Percentiles rank a stretch among this genome's conserved stretches.
Evolutionary conservation across 2,888 invertebrate genomes (phyloP).

Genomic region (Morpho deidamia): DNA sequence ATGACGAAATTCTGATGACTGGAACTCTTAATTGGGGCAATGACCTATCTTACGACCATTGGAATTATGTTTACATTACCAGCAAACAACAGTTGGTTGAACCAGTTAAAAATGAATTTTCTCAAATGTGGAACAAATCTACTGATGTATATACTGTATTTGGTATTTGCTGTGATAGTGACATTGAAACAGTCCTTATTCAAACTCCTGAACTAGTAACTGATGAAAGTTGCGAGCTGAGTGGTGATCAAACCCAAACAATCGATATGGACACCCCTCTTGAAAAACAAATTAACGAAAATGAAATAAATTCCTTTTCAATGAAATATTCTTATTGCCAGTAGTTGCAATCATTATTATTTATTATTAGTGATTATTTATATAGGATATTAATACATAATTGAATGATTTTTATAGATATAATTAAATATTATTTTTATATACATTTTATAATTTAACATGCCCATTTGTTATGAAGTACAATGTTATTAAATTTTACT

Average conservation of each 20-base stretch:
- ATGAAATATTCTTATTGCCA: conserved; percentile 2
- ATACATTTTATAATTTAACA: conserved; percentile 7
- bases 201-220: conserved; percentile 25
- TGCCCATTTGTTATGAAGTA: neutral
- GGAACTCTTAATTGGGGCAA: conserved; percentile 89
- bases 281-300: conserved; percentile 40
- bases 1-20: conserved; percentile 79
- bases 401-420: neutral
- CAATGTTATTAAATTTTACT: neutral
- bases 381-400: too few relatives aligned
- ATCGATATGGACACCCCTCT: conserved; percentile 13
- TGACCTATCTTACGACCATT: conserved; percentile 83
- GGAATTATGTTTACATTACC: conserved; percentile 84
- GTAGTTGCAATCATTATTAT: neutral
- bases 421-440: neutral
- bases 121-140: conserved; percentile 75
- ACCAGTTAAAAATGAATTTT: conserved; percentile 78
- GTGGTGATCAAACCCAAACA: conserved; percentile 15
- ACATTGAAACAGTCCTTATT: conserved; percentile 30
- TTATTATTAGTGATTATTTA: too few relatives aligned
- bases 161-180: conserved; percentile 28
- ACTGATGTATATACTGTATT: conserved; percentile 28
- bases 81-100: conserved; percentile 74
- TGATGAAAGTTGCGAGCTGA: conserved; percentile 25
- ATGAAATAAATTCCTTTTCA: conserved; percentile 24